A percentile compares a stretch with the other conserved stretches of the same genome.
These are phyloP conservation scores for Mesembrinibis cayennensis DNA, from an alignment of 2,113 vertebrate species.

Conservation along the genomic window DNA sequence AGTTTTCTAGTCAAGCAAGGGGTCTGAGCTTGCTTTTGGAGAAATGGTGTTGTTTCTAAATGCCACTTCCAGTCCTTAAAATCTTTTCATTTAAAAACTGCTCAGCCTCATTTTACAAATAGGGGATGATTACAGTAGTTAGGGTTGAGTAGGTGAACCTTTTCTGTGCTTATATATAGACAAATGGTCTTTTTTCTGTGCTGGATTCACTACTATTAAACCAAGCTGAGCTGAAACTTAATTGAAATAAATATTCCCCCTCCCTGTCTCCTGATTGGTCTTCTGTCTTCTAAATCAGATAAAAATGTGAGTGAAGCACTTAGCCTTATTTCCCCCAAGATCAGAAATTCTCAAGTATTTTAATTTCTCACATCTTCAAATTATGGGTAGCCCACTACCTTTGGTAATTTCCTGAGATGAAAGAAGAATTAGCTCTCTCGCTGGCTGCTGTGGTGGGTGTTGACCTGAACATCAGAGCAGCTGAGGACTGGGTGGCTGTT, in stretches of 20 bases:
- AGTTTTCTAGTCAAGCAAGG: background rate
- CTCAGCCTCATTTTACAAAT: background rate
- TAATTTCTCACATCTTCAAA: background rate
- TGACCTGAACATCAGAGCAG: background rate
- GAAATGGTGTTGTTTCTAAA: background rate
- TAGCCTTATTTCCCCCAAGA: background rate
- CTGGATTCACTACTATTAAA: background rate
- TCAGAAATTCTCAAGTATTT: slow-evolving; percentile 13
- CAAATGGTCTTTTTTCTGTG: background rate
- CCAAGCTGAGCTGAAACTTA: background rate
- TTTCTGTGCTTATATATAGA: background rate
- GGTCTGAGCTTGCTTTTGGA: background rate
- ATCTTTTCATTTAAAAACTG: background rate
- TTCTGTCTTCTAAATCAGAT: background rate
- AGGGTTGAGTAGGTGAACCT: background rate
- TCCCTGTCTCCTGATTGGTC: background rate
- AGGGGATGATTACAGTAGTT: background rate
- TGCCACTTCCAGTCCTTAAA: background rate
- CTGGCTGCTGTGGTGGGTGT: background rate
- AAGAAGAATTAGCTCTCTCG: background rate
- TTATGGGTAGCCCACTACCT: background rate
- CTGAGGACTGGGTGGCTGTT: background rate
- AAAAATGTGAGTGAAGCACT: background rate
- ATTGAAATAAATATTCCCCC: slow-evolving; percentile 1
- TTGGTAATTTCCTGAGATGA: slow-evolving; percentile 1